These are phyloP conservation scores for Acrobasis repandana DNA, from an alignment of 2,888 invertebrate species.

Conservation along the genomic window DNA sequence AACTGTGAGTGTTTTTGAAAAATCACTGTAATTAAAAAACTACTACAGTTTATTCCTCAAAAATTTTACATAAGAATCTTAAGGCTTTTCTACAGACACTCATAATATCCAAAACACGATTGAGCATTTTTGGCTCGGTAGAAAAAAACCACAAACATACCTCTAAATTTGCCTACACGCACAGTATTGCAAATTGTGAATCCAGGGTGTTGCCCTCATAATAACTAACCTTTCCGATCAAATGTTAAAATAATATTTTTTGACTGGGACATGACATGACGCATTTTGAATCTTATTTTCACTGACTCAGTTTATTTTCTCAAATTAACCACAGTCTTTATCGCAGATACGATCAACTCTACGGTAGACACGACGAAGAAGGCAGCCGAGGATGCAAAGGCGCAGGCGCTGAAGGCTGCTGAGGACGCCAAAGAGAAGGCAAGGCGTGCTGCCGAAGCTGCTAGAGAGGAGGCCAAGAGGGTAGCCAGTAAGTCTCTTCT, in stretches of 20 bases:
- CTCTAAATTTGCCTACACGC: no score
- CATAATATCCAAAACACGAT: no score
- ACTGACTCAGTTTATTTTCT: neutral
- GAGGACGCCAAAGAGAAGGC: conserved; percentile 59
- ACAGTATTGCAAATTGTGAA: no score
- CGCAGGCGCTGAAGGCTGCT: conserved; percentile 59
- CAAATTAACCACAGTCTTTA: conserved; percentile 20
- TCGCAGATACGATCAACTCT: conserved; percentile 67
- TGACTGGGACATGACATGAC: no score
- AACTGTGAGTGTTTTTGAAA: no score
- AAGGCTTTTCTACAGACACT: no score
- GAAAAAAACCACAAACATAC: no score
- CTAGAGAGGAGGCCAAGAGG: conserved; percentile 62
- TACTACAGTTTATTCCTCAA: no score
- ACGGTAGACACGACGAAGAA: conserved; percentile 74
- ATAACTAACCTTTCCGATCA: neutral
- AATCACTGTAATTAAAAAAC: no score
- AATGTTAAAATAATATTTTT: neutral
- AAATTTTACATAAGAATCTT: no score
- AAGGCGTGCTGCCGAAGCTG: conserved; percentile 69
- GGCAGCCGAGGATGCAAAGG: conserved; percentile 65
- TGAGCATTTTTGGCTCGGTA: no score
- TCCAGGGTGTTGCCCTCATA: no score
- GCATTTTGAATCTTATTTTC: conserved; percentile 4
- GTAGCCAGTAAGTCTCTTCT: conserved; percentile 67